phyloP scores from a whole-genome alignment of 2,797 vertebrate species.

The Syngnathus rostellatus region DNA sequence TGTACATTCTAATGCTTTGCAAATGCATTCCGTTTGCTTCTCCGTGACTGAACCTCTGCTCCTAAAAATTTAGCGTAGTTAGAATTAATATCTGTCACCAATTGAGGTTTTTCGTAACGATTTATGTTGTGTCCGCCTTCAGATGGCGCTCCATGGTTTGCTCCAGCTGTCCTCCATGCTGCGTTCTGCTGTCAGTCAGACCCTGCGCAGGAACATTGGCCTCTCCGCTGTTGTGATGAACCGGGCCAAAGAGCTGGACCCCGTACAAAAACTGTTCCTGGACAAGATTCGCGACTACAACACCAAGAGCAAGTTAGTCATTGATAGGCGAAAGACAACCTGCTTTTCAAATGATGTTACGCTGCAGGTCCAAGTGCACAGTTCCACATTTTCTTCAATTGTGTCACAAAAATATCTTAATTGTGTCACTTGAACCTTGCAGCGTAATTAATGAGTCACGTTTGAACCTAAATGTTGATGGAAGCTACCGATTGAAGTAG shows the following conservation, averaged over 20 bases:
- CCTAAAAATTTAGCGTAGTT: not conserved
- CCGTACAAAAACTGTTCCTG: conserved; percentile 92
- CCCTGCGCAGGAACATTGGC: conserved; percentile 82
- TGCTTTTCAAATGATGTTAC: not conserved
- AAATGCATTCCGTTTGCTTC: not conserved
- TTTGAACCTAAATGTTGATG: not conserved
- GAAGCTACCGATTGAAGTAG: not conserved
- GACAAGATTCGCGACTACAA: conserved; percentile 93
- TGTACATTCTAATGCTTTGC: not conserved
- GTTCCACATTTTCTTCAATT: not conserved
- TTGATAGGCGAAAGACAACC: fast-evolving
- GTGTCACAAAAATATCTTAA: not conserved
- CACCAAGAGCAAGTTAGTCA: conserved; percentile 82
- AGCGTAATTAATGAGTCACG: not conserved
- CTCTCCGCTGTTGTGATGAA: conserved; percentile 80
- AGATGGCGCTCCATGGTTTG: conserved; percentile 79
- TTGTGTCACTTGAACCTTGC: not conserved
- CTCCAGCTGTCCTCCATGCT: conserved; percentile 73
- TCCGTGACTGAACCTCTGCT: not conserved
- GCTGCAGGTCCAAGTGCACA: not conserved
- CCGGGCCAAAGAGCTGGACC: conserved; percentile 79
- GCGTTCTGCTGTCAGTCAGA: conserved; percentile 61
- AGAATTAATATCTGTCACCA: not conserved
- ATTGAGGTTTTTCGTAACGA: not conserved
- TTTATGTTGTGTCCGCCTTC: not conserved